Evolutionary conservation across 2,888 invertebrate species (phyloP).

Genomic region (Coleophora flavipennella): DNA sequence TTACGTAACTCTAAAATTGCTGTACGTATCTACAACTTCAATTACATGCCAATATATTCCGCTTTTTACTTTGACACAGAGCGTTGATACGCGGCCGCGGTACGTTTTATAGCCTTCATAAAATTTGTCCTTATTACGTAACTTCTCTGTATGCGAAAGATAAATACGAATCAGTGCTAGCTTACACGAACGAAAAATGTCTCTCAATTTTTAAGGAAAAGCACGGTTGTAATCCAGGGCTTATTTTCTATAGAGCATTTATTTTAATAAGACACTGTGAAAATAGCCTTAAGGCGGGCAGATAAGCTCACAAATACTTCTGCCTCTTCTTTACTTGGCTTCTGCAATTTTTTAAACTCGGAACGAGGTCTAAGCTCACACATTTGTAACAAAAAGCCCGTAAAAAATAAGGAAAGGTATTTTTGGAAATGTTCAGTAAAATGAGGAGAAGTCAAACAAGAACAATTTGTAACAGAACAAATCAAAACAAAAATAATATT

Average conservation of each 20-base stretch:
- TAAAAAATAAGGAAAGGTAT: constrained; percentile 1
- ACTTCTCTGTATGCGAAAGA: too few relatives aligned
- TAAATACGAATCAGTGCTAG: too few relatives aligned
- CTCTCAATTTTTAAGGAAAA: background rate
- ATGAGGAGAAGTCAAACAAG: background rate
- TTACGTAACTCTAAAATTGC: too few relatives aligned
- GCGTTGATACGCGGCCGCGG: too few relatives aligned
- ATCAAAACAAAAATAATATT: too few relatives aligned
- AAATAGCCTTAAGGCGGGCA: constrained; percentile 21
- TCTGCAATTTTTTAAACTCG: constrained; percentile 26
- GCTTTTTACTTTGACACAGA: too few relatives aligned
- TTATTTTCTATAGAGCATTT: constrained; percentile 27
- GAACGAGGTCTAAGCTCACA: constrained; percentile 28
- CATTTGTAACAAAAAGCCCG: constrained; percentile 27
- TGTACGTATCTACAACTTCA: too few relatives aligned
- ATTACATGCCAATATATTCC: too few relatives aligned
- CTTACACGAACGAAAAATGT: too few relatives aligned
- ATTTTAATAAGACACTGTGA: constrained; percentile 33
- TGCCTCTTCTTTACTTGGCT: constrained; percentile 22
- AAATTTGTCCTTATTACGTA: too few relatives aligned
- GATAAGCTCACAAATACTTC: constrained; percentile 27
- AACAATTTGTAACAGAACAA: too few relatives aligned
- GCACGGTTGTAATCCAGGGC: constrained; percentile 5
- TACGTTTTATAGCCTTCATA: too few relatives aligned
- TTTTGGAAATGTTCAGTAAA: background rate